Evolutionary conservation across 2,797 vertebrate species (phyloP).

Genomic region (Rhynchotus rufescens): DNA sequence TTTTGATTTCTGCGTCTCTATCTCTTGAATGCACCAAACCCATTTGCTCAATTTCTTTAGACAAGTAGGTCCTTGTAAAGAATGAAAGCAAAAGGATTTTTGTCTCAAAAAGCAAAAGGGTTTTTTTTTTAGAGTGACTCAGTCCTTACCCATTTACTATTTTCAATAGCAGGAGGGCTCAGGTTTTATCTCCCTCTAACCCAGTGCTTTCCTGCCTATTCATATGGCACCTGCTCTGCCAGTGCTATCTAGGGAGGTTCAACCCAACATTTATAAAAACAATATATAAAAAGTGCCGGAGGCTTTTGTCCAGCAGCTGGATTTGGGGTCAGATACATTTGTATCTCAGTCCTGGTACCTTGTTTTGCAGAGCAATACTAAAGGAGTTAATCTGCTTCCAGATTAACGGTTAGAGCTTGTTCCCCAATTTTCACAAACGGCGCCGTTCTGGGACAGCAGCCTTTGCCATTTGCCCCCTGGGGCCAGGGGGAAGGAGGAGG

Average conservation of each 20-base stretch:
- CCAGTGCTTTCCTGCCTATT: not conserved
- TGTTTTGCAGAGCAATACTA: not conserved
- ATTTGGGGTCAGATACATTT: not conserved
- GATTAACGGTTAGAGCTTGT: not conserved
- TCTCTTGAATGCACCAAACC: not conserved
- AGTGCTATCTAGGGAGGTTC: not conserved
- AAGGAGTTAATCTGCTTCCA: not conserved
- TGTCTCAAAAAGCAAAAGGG: not conserved
- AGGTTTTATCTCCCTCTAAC: constrained; percentile 1
- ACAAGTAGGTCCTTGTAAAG: not conserved
- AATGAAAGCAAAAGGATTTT: not conserved
- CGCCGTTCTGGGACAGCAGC: not conserved
- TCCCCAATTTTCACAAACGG: not conserved
- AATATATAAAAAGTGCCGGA: not conserved
- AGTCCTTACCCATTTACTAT: not conserved
- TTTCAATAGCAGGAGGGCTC: not conserved
- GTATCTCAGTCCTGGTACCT: not conserved
- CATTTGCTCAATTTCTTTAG: not conserved
- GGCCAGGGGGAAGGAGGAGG: not conserved
- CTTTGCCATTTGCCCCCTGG: not conserved
- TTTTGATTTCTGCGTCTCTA: constrained; percentile 4
- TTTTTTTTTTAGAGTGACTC: not conserved
- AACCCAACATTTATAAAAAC: not conserved
- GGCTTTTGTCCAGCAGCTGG: not conserved
- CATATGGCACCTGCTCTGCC: not conserved